phyloP scores from a whole-genome alignment of 1,140 invertebrate genomes.

The Schlechtendalia chinensis region DNA sequence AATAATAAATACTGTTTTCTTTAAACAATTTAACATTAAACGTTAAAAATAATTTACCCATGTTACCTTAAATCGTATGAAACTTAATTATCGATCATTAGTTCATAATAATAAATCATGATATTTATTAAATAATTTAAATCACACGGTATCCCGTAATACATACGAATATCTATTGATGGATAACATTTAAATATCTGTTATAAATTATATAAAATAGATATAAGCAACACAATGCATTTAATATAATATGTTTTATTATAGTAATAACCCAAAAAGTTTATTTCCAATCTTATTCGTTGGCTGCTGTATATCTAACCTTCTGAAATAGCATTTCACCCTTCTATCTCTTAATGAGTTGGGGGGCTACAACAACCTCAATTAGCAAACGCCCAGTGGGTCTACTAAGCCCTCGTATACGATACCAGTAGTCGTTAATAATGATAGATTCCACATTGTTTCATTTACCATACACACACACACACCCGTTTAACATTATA shows the following conservation, averaged over 20 bases:
- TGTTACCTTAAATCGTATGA: too few relatives aligned
- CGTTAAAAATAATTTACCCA: too few relatives aligned
- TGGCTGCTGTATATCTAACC: neutral
- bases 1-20: too few relatives aligned
- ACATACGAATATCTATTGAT: too few relatives aligned
- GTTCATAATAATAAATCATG: too few relatives aligned
- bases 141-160: too few relatives aligned
- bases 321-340: neutral
- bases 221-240: too few relatives aligned
- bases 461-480: slow-evolving; percentile 9
- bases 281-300: neutral
- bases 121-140: too few relatives aligned
- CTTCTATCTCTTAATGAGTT: neutral
- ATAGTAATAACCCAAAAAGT: neutral
- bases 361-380: neutral
- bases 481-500: neutral
- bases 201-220: too few relatives aligned
- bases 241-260: neutral
- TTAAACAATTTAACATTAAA: too few relatives aligned
- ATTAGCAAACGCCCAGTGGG: slow-evolving; percentile 14
- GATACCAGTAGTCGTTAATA: slow-evolving; percentile 27
- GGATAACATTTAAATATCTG: too few relatives aligned
- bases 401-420: neutral
- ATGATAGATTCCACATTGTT: slow-evolving; percentile 36
- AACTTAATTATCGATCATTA: too few relatives aligned